These are phyloP conservation scores for Pedetes capensis DNA, from an alignment of 2,113 vertebrate species.

Conservation along the genomic window DNA sequence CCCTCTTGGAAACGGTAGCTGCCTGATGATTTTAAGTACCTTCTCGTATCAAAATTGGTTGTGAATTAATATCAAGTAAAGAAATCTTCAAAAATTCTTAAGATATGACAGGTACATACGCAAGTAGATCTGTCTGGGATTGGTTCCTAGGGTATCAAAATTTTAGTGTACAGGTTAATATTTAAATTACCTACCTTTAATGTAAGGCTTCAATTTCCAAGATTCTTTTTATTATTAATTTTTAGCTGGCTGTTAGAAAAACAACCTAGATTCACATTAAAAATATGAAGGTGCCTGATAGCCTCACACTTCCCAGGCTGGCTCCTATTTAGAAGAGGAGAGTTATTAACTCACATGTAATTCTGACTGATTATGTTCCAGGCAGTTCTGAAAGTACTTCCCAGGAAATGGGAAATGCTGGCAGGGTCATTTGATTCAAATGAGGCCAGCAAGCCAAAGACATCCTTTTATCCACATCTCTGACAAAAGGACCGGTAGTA, in stretches of 20 bases:
- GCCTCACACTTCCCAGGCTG: not conserved
- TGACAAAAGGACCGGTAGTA: not conserved
- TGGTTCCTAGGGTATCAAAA: not conserved
- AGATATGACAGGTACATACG: not conserved
- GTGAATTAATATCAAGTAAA: not conserved
- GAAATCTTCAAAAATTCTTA: not conserved
- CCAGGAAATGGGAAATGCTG: not conserved
- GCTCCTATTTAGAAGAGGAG: not conserved
- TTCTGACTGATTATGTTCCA: not conserved
- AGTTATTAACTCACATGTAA: not conserved
- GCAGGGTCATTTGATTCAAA: not conserved
- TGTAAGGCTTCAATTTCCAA: not conserved
- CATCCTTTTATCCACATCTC: not conserved
- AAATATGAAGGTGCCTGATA: not conserved
- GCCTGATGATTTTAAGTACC: not conserved
- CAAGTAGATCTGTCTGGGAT: not conserved
- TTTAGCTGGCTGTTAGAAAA: not conserved
- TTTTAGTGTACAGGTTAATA: not conserved
- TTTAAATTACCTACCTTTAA: conserved; percentile 11
- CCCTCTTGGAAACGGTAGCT: not conserved
- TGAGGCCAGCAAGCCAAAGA: not conserved
- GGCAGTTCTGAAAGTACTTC: not conserved
- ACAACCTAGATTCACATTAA: not conserved
- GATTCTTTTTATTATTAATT: not conserved
- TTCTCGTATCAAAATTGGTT: not conserved